Conservation (phyloP, 2,888 invertebrate species). For the Lithodes maja region DNA sequence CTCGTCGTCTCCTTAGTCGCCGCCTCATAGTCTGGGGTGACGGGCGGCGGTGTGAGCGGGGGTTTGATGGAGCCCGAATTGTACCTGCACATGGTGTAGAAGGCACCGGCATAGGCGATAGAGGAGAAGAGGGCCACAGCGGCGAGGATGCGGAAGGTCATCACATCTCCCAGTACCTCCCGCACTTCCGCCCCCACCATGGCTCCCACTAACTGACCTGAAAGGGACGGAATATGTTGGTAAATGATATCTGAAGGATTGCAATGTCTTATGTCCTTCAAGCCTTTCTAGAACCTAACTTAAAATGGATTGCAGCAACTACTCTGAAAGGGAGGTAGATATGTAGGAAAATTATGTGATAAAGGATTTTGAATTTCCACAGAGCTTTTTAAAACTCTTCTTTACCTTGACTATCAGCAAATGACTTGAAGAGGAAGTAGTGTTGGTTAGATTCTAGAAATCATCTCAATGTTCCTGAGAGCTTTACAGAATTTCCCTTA, state of each 20-base stretch:
- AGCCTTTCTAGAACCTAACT: no score
- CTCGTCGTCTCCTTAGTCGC: not conserved
- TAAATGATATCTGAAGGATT: not conserved
- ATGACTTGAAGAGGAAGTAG: no score
- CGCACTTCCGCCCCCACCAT: constrained; percentile 19
- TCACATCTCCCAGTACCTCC: constrained; percentile 16
- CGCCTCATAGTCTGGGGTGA: not conserved
- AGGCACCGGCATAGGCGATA: constrained; percentile 9
- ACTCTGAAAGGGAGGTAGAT: no score
- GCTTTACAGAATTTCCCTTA: no score
- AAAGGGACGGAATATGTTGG: not conserved
- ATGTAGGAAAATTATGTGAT: no score
- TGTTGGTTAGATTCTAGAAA: no score
- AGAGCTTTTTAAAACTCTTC: no score
- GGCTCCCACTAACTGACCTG: constrained; percentile 35
- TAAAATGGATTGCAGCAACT: not conserved
- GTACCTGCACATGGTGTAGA: not conserved
- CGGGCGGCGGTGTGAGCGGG: not conserved
- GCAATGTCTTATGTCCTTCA: not conserved
- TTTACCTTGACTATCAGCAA: no score
- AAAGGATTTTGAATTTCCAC: no score
- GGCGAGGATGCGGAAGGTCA: constrained; percentile 18
- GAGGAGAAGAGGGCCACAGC: constrained; percentile 1
- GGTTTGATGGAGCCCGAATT: not conserved
- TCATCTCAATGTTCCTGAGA: no score